These are phyloP conservation scores for Drosophila kokeensis DNA, from an alignment of 2,888 invertebrate genomes.

Conservation along the genomic window DNA sequence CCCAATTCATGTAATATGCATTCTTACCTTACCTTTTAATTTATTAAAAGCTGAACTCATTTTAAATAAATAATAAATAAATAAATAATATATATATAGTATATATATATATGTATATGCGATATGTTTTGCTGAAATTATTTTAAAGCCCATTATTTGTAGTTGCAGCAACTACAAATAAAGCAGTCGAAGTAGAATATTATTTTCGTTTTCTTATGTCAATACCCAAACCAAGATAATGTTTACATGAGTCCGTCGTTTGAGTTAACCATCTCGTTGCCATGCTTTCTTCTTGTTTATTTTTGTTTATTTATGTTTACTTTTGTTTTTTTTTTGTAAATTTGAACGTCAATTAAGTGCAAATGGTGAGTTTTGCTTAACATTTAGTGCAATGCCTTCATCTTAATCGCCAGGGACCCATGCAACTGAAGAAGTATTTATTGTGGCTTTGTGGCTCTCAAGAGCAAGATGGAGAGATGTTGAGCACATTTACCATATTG, in stretches of 20 bases:
- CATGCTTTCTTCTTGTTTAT: not conserved
- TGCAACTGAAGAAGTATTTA: constrained; percentile 11
- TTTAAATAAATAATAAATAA: not conserved
- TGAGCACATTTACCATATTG: constrained; percentile 25
- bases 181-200: not conserved
- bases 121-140: not conserved
- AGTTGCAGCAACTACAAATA: not conserved
- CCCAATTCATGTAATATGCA: not conserved
- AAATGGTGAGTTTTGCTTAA: constrained; percentile 1
- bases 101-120: not conserved
- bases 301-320: too few relatives aligned
- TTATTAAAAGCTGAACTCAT: not conserved
- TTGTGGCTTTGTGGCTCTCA: constrained; percentile 18
- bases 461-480: not conserved
- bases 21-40: not conserved
- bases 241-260: not conserved
- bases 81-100: too few relatives aligned
- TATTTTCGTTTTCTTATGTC: not conserved
- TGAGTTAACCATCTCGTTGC: not conserved
- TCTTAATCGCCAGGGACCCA: not conserved
- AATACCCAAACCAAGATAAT: not conserved
- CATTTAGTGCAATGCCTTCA: not conserved
- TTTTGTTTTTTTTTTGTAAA: not conserved
- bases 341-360: constrained; percentile 1
- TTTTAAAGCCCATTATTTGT: not conserved